Evolutionary conservation across 2,113 vertebrate genomes (phyloP), one percentile per base, ranked within the genome.

Genomic region (Atractosteus spatula): DNA sequence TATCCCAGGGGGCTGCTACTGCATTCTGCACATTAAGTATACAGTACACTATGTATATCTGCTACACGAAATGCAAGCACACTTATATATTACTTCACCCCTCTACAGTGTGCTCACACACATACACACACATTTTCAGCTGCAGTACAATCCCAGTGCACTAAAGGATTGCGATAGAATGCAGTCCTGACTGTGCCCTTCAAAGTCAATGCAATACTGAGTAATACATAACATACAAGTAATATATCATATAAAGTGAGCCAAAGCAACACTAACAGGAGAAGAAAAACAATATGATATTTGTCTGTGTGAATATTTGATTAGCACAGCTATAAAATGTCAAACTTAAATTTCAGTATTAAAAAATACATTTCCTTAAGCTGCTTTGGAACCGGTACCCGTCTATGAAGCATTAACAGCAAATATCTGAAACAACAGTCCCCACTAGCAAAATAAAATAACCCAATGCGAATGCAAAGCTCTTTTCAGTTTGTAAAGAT

Each of bases 101-200:
- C 29, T 29, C 29, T 29, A 29, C 29, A 29, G n/a, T n/a, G 13
- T n/a, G n/a, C 12, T 11, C 56, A 59, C 56, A 59, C 56, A 59
- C 56, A 59, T 64, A 66, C 62, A 64, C 41, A 8, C 57, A 71
- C 62, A 10, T 66, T 3, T 54, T 61, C 62, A 41, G 74, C 78
- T 70, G 74, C 74, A 72, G 62, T 71, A 69, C 59, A 3, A 59
- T 8, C 57, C 16, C 29, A 55, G 64, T 11, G 51, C 56, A 51
- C 62, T 57, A 55, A 62, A 5, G 70, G 44, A 57, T 70, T 59
- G 55, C 63, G 69, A 66, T 16, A 54, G 64, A 76, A 54, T 61
- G 72, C 71, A 68, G 70, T 17, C 66, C 74, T 71, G 16, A 42
- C 57, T 7, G n/a, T 77, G 78, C 62, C 74, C 70, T 76, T 79